Conservation (phyloP, 1,140 invertebrate genomes). For the Macrostomum lignano region DNA sequence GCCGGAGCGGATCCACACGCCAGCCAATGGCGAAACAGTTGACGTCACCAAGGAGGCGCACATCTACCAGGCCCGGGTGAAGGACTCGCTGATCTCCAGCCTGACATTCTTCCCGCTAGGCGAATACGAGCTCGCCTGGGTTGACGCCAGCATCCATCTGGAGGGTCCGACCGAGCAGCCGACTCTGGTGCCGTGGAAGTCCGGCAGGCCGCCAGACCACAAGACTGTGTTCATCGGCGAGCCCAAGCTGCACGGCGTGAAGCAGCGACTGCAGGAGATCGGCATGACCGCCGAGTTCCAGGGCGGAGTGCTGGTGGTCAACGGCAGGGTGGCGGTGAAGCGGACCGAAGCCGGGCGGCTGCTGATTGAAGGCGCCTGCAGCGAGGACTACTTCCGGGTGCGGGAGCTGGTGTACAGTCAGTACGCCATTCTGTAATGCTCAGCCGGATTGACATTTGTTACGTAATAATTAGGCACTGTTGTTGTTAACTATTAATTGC, state of each 20-base stretch:
- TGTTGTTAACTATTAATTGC: too few relatives aligned
- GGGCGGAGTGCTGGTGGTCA: constrained; percentile 73
- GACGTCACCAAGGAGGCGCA: constrained; percentile 89
- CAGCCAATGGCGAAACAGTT: constrained; percentile 44
- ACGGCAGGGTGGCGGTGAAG: constrained; percentile 58
- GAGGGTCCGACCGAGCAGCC: background rate
- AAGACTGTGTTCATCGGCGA: constrained; percentile 72
- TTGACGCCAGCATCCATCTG: constrained; percentile 33
- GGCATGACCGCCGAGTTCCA: constrained; percentile 73
- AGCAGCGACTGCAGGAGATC: constrained; percentile 56
- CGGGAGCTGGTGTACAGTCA: constrained; percentile 72
- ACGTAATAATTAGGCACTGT: too few relatives aligned
- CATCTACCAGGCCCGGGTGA: constrained; percentile 57
- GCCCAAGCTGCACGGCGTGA: constrained; percentile 75
- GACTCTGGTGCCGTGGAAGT: constrained; percentile 1
- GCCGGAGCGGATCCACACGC: constrained; percentile 39
- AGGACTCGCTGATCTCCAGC: constrained; percentile 62
- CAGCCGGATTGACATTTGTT: too few relatives aligned
- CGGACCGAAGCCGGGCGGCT: constrained; percentile 64
- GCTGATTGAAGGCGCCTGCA: constrained; percentile 64
- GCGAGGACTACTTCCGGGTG: constrained; percentile 77
- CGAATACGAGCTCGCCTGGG: constrained; percentile 61
- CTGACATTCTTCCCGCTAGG: constrained; percentile 41
- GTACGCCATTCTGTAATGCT: constrained; percentile 74
- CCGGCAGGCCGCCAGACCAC: constrained; percentile 34